A percentile compares a stretch with the other conserved stretches of the same genome.
These are phyloP conservation scores for Apeira syringaria DNA, from an alignment of 2,888 invertebrate species.

Conservation along the genomic window DNA sequence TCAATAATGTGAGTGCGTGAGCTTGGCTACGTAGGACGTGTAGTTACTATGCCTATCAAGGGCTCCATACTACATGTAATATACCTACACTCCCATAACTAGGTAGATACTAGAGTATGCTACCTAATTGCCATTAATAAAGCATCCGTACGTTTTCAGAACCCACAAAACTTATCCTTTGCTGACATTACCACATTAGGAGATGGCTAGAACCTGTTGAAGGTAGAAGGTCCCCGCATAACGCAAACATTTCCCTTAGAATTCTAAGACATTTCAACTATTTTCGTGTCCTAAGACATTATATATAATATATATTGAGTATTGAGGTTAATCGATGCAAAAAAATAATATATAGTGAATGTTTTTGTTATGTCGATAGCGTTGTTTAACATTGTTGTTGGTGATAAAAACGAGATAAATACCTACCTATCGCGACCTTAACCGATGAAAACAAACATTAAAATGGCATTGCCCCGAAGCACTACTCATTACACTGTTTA, in stretches of 20 bases:
- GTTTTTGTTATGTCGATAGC: constrained; percentile 48
- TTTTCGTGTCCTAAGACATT: constrained; percentile 24
- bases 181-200: constrained; percentile 23
- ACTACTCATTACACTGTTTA: constrained; percentile 3
- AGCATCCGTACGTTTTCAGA: constrained; percentile 10
- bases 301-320: not conserved
- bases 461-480: constrained; percentile 29
- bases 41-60: constrained; percentile 6
- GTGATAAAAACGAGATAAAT: constrained; percentile 45
- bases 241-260: constrained; percentile 37
- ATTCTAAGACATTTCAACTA: too few relatives aligned
- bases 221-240: constrained; percentile 35
- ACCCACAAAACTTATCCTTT: constrained; percentile 20
- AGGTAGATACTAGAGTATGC: not conserved
- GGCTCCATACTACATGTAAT: constrained; percentile 5
- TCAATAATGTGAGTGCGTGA: constrained; percentile 46
- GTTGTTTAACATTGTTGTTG: constrained; percentile 43
- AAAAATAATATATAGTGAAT: constrained; percentile 26
- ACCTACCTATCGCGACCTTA: constrained; percentile 53
- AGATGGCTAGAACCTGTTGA: constrained; percentile 47
- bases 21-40: constrained; percentile 13
- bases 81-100: constrained; percentile 8
- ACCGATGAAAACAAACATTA: constrained; percentile 40
- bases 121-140: too few relatives aligned
- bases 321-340: constrained; percentile 22